A percentile compares a stretch with the other conserved stretches of the same genome.
Evolutionary conservation across 2,797 vertebrate genomes (phyloP).

Genomic region (Loriculus beryllinus): DNA sequence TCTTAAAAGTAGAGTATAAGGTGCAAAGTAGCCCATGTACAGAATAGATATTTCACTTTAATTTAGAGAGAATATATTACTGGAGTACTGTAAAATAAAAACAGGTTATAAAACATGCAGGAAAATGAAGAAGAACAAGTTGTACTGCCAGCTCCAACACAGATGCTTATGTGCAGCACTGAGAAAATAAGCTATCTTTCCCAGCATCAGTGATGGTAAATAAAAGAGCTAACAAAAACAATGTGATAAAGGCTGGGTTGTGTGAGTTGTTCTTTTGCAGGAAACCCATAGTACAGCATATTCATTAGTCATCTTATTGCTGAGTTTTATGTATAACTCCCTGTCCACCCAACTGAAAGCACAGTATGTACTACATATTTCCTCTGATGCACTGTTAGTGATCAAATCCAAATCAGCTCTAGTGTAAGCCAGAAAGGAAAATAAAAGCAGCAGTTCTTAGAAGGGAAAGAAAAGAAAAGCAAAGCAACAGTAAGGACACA

Average conservation of each 20-base stretch:
- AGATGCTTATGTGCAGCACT: slow-evolving; percentile 25
- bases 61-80: background rate
- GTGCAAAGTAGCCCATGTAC: background rate
- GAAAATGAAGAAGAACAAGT: slow-evolving; percentile 36
- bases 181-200: slow-evolving; percentile 46
- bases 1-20: background rate
- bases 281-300: background rate
- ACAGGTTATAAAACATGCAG: slow-evolving; percentile 20
- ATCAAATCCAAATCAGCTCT: background rate
- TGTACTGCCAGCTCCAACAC: slow-evolving; percentile 47
- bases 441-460: slow-evolving; percentile 11
- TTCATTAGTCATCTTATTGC: slow-evolving; percentile 50
- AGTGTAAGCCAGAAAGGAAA: slow-evolving; percentile 3
- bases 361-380: slow-evolving; percentile 18
- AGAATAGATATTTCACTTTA: background rate
- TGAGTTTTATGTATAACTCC: background rate
- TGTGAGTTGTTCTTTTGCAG: slow-evolving; percentile 9
- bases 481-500: background rate
- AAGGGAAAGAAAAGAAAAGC: background rate
- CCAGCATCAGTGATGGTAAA: slow-evolving; percentile 38
- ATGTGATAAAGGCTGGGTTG: slow-evolving; percentile 27
- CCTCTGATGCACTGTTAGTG: background rate
- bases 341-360: background rate
- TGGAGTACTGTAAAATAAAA: slow-evolving; percentile 11
- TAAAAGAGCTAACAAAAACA: slow-evolving; percentile 56